A percentile compares a stretch with the other conserved stretches of the same genome.
phyloP scores from a whole-genome alignment of 2,888 invertebrate genomes.

The Volucella bombylans region DNA sequence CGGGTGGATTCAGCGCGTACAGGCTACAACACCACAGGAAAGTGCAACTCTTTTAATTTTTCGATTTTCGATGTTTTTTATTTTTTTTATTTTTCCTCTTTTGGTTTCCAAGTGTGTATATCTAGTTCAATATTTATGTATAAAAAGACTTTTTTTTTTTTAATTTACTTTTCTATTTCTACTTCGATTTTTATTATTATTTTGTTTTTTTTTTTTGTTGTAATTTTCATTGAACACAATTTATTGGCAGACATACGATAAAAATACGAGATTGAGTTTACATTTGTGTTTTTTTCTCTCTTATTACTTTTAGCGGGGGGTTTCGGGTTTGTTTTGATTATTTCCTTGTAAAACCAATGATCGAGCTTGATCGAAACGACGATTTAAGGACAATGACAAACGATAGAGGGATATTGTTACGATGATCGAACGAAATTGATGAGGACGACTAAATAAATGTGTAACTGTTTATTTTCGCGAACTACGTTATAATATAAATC shows the following conservation, averaged over 20 bases:
- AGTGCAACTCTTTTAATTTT: conserved; percentile 58
- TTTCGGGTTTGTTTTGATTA: conserved; percentile 31
- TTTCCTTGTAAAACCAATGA: conserved; percentile 32
- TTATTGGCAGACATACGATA: conserved; percentile 65
- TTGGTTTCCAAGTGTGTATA: conserved; percentile 58
- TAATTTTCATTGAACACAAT: conserved; percentile 67
- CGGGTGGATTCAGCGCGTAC: background rate
- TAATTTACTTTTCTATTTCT: conserved; percentile 28
- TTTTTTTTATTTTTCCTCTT: conserved; percentile 14
- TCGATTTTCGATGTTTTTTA: conserved; percentile 4
- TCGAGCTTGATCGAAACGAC: conserved; percentile 2
- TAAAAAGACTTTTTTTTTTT: conserved; percentile 37
- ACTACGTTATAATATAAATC: conserved; percentile 29
- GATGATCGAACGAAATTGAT: too few species aligned
- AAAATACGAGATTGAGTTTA: conserved; percentile 39
- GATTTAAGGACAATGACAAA: background rate
- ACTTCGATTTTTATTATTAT: conserved; percentile 38
- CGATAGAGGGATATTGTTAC: too few species aligned
- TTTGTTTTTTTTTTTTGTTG: conserved; percentile 7
- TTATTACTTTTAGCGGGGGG: background rate
- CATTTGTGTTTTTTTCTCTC: conserved; percentile 34
- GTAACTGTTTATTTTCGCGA: too few species aligned
- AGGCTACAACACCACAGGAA: conserved; percentile 36
- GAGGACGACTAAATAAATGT: too few species aligned
- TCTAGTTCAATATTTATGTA: conserved; percentile 57